Evolutionary conservation across 2,888 invertebrate genomes (phyloP), one percentile per base, ranked within the genome.

Genomic region (Callinectes sapidus): DNA sequence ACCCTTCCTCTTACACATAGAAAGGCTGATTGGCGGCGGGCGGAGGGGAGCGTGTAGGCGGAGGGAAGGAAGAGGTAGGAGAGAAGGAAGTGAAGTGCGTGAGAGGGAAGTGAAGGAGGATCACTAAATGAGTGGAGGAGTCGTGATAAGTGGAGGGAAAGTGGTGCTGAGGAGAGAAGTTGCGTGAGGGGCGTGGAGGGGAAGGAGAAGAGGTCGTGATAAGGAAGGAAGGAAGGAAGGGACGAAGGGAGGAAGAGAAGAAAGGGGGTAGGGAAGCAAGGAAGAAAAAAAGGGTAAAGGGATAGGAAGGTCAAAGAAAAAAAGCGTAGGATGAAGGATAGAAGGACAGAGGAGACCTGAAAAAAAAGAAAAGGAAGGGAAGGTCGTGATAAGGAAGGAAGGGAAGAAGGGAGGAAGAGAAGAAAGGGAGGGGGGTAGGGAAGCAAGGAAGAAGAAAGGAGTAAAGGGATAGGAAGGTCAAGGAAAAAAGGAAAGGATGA

Each of bases 131-230:
- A 87, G 87, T 42, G 87, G 87, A 48, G 48, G 87, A 48, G 87
- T 54, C 54, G 28, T 87, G 87, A 87, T 42, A 87, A 87, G 87
- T 42, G 87, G 87, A 87, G 32, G 89, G 89, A 35, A 39, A 39
- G 89, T 35, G 89, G 23, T 55, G 87, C 18, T 28, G 48, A 61
- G 89, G 89, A 66, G 89, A 66, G 89, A 8, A 71, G 61, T 23
- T n/a, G 90, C 42, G 77, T 39, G 71, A n/a, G 66, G 61, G 71
- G 23, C 55, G 16, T 39, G n/a, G 39, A 23, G 39, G 71, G 71
- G 32, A n/a, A 32, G 42, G 35, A 54, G 0, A 23, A 54, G 48
- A 54, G 81, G 90, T 85, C 14, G 32, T 32, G 90, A 48, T 77
- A 77, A 48, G 85, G 81, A 55, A 14, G 85, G 54, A 35, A 16